Evolutionary conservation across 2,797 vertebrate genomes (phyloP).

Genomic region (Enteromius thamalakanensis): DNA sequence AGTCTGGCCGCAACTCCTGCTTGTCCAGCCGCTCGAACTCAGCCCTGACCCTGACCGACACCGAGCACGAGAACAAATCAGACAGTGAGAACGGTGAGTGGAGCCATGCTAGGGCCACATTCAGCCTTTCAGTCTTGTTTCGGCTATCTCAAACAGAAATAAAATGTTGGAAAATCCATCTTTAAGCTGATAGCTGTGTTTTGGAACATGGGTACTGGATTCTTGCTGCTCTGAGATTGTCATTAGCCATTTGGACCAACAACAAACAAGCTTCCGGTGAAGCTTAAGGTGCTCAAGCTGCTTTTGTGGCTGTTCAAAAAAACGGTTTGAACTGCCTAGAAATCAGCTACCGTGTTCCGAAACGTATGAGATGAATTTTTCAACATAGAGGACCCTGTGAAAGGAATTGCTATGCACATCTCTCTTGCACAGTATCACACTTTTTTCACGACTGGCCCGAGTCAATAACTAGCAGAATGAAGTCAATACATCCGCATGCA

Average conservation of each 20-base stretch:
- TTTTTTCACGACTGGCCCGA: background rate
- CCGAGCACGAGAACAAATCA: constrained; percentile 97
- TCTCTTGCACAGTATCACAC: constrained; percentile 6
- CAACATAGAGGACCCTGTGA: background rate
- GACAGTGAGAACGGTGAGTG: constrained; percentile 97
- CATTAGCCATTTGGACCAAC: background rate
- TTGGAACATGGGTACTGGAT: background rate
- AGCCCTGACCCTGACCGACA: constrained; percentile 95
- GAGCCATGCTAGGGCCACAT: background rate
- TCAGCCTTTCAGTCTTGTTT: background rate
- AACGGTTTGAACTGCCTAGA: no score
- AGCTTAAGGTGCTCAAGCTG: background rate
- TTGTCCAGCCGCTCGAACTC: constrained; percentile 98
- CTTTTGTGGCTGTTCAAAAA: background rate
- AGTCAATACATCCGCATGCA: constrained; percentile 21
- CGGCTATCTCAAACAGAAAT: background rate
- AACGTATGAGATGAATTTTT: background rate
- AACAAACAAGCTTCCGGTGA: background rate
- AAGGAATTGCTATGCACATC: background rate
- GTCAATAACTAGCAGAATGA: background rate
- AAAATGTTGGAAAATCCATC: background rate
- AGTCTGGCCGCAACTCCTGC: constrained; percentile 92
- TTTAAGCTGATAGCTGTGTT: background rate
- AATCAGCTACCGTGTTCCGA: background rate
- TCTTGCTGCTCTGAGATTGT: constrained; percentile 2